Evolutionary conservation across 2,113 vertebrate species (phyloP).

Genomic region (Dipodomys merriami): DNA sequence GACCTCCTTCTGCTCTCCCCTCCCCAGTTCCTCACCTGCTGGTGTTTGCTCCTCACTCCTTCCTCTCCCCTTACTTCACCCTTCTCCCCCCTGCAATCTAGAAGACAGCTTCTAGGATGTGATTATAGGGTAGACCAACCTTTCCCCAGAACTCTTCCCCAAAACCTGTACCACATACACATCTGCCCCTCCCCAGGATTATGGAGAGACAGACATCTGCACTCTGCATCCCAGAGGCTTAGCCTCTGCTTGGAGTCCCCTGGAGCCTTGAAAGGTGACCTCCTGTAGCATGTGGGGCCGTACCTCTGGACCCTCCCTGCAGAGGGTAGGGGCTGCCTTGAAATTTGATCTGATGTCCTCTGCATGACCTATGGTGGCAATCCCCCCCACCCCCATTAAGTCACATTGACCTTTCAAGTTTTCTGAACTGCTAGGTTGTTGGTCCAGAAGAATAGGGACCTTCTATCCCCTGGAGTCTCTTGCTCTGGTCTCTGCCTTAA

Average conservation of each 20-base stretch:
- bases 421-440: background rate
- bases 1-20: background rate
- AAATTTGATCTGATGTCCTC: slow-evolving; percentile 68
- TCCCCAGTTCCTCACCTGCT: background rate
- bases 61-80: background rate
- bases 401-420: background rate
- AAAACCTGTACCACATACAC: fast-evolving
- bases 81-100: background rate
- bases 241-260: background rate
- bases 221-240: background rate
- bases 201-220: background rate
- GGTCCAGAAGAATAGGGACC: background rate
- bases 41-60: background rate
- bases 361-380: slow-evolving; percentile 1
- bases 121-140: background rate
- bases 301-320: background rate
- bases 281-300: background rate
- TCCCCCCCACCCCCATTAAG: slow-evolving; percentile 7
- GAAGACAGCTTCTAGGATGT: background rate
- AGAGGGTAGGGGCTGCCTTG: slow-evolving; percentile 26
- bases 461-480: background rate
- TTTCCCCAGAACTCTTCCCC: too few species aligned
- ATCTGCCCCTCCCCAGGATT: background rate
- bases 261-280: slow-evolving; percentile 14
- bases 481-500: background rate